Evolutionary conservation across 1,140 invertebrate genomes (phyloP), one percentile per base, ranked within the genome.

Genomic region (Ctenoplectra terminalis): DNA sequence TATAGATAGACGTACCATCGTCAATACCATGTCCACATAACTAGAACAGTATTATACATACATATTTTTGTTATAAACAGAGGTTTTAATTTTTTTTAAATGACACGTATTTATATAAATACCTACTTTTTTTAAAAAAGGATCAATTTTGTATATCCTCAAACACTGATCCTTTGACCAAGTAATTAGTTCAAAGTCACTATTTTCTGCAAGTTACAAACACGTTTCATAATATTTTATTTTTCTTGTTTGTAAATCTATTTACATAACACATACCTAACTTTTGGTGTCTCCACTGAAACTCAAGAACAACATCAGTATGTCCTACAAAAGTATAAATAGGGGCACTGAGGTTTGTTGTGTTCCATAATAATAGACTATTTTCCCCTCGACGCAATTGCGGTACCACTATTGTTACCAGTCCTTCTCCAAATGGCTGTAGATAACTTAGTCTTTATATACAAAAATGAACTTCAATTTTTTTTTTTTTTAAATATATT

Each of bases 121-220:
- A 61, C 43, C 64, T 89, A 95, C 95, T 90, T 97, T 98, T 84
- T 98, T 95, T 71, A 99, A 94, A 83, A 96, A 96, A 40, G 96
- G 95, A 92, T 98, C 97, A 86, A 99, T 97, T 90, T 96, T 96
- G 97, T 98, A 99, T 26, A 99, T 96, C 72, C 98, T 94, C 31
- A 99, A 94, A 67, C 96, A 98, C 87, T 99, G 98, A 95, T 99
- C 98, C 90, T 98, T 96, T 0, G 98, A 98, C 98, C 98, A 99
- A 1, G 98, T 99, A 0, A 99, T 96, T n/a, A 99, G 92, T 91
- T 99, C 97, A 93, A 97, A 97, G 87, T 98, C 96, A 63, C 86
- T 93, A 88, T 90, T 95, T 93, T 95, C 95, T 95, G 78, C 23
- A 90, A 88, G 87, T 79, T 71, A 78, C 54, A 23, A 64, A 64